These are phyloP conservation scores for Luffia ferchaultella DNA, from an alignment of 2,888 invertebrate species.

Conservation along the genomic window DNA sequence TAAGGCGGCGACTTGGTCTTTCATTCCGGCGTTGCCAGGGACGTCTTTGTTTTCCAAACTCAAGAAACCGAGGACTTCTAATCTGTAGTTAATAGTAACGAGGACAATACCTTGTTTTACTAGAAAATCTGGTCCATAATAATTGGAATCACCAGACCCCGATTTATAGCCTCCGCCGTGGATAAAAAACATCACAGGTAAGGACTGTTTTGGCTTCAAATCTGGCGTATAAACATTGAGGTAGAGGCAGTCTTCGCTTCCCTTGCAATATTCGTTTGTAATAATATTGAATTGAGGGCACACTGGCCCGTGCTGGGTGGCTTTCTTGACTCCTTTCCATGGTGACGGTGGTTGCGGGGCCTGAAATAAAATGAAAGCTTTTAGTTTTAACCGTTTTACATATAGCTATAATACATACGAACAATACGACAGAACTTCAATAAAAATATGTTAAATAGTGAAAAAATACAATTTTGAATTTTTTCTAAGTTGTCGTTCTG, in stretches of 20 bases:
- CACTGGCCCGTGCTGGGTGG: conserved; percentile 14
- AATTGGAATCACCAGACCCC: conserved; percentile 47
- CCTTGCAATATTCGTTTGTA: conserved; percentile 9
- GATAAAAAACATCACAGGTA: conserved; percentile 36
- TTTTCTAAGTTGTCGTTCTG: too few relatives aligned
- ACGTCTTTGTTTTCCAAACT: conserved; percentile 56
- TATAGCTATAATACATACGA: too few relatives aligned
- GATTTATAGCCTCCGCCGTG: conserved; percentile 50
- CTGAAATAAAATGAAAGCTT: conserved; percentile 11
- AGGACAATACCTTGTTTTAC: conserved; percentile 57
- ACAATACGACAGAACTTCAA: too few relatives aligned
- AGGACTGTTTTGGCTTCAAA: conserved; percentile 15
- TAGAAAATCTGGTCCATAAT: conserved; percentile 62
- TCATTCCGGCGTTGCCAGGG: conserved; percentile 67
- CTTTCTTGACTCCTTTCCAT: conserved; percentile 14
- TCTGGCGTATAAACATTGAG: conserved; percentile 33
- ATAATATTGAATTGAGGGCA: conserved; percentile 16
- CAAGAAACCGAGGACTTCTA: conserved; percentile 61
- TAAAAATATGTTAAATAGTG: too few relatives aligned
- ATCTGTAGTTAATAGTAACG: conserved; percentile 64
- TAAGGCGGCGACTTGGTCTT: conserved; percentile 34
- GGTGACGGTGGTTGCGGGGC: conserved; percentile 14
- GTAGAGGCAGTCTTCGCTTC: conserved; percentile 32
- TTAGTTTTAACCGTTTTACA: too few relatives aligned
- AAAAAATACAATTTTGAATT: too few relatives aligned